Evolutionary conservation across 1,140 invertebrate genomes (phyloP).

Genomic region (Drosophila repletoides): DNA sequence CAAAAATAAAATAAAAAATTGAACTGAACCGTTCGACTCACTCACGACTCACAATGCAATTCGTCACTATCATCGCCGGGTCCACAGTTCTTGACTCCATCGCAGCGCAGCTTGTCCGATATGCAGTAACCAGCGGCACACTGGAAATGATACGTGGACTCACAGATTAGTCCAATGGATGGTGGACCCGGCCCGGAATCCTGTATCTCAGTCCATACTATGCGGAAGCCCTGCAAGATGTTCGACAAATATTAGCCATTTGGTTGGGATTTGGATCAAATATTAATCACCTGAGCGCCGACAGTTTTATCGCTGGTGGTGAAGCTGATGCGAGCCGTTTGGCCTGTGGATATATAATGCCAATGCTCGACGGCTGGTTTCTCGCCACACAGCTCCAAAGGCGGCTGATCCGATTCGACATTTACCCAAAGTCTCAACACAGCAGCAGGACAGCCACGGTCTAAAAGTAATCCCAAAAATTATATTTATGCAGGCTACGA

Average conservation of each 20-base stretch:
- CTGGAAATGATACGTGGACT: slow-evolving; percentile 82
- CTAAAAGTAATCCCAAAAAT: slow-evolving; percentile 82
- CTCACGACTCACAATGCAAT: slow-evolving; percentile 89
- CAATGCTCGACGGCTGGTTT: slow-evolving; percentile 88
- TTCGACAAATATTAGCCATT: too few species aligned
- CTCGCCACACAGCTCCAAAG: slow-evolving; percentile 94
- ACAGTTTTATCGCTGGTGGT: slow-evolving; percentile 92
- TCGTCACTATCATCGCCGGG: slow-evolving; percentile 90
- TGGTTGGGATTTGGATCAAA: too few species aligned
- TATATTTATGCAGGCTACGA: too few species aligned
- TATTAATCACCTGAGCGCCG: slow-evolving; percentile 83
- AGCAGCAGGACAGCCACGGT: slow-evolving; percentile 93
- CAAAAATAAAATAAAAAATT: slow-evolving; percentile 77
- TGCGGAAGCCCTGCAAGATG: slow-evolving; percentile 88
- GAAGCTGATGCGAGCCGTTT: slow-evolving; percentile 85
- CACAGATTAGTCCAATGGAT: slow-evolving; percentile 77
- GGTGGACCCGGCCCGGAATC: slow-evolving; percentile 82
- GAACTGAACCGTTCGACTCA: slow-evolving; percentile 83
- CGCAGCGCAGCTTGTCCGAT: slow-evolving; percentile 89
- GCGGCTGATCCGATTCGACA: slow-evolving; percentile 86
- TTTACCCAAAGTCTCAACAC: slow-evolving; percentile 94
- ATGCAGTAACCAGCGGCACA: slow-evolving; percentile 89
- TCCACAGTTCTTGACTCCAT: slow-evolving; percentile 91
- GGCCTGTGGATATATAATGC: slow-evolving; percentile 90
- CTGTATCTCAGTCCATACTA: slow-evolving; percentile 94